phyloP scores from a whole-genome alignment of 2,888 invertebrate genomes.

The Stegophylla sp. region DNA sequence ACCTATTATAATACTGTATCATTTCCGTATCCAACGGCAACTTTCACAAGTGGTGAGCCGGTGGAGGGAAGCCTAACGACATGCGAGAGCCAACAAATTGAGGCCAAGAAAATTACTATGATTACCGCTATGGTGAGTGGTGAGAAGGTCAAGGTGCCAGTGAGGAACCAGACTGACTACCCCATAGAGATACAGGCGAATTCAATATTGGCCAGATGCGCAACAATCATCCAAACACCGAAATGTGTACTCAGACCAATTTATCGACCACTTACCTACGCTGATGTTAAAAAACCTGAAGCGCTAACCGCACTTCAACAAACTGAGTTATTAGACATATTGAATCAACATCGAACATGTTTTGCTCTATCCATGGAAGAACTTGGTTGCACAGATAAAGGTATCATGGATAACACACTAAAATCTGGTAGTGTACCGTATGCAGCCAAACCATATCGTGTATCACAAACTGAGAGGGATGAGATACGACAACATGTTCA shows the following conservation, averaged over 20 bases:
- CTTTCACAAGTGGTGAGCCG: background rate
- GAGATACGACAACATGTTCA: slow-evolving; percentile 9
- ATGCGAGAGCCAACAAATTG: background rate
- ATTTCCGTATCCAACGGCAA: background rate
- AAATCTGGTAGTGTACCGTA: slow-evolving; percentile 10
- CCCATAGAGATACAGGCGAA: background rate
- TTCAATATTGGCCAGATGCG: background rate
- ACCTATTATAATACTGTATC: background rate
- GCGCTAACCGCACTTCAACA: background rate
- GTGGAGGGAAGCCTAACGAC: background rate
- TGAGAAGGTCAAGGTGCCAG: background rate
- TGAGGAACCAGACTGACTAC: background rate
- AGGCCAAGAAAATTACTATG: background rate
- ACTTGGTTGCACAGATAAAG: slow-evolving; percentile 9
- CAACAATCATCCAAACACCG: too few species aligned
- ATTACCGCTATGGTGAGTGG: background rate
- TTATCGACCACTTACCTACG: background rate
- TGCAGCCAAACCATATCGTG: slow-evolving; percentile 25
- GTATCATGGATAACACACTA: slow-evolving; percentile 20
- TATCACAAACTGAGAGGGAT: background rate
- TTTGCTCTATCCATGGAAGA: slow-evolving; percentile 25
- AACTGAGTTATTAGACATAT: background rate
- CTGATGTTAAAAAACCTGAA: background rate
- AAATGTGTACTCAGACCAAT: too few species aligned
- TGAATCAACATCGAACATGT: slow-evolving; percentile 20